phyloP scores from a whole-genome alignment of 2,797 vertebrate species.

The Poeciliopsis infans region DNA sequence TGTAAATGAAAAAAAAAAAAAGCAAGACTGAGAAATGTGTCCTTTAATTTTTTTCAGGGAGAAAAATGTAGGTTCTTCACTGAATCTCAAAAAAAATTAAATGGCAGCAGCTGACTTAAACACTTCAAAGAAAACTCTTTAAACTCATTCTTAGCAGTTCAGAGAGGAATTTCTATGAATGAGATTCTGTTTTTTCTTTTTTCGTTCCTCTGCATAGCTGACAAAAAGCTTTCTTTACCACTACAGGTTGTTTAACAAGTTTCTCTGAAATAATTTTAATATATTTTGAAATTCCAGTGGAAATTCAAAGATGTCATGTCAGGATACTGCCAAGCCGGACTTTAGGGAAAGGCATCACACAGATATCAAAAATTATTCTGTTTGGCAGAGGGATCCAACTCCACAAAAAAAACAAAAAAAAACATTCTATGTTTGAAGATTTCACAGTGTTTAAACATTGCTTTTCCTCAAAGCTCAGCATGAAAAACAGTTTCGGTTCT shows the following conservation, averaged over 20 bases:
- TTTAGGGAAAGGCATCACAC: neutral
- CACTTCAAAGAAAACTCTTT: neutral
- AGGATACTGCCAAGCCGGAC: neutral
- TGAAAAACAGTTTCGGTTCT: conserved; percentile 1
- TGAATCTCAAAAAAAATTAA: neutral
- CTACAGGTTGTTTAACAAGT: neutral
- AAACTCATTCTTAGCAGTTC: neutral
- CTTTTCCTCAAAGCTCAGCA: neutral
- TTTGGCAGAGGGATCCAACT: neutral
- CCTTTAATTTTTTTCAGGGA: neutral
- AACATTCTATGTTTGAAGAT: neutral
- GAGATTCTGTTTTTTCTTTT: neutral
- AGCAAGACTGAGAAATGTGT: neutral
- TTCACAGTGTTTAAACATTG: conserved; percentile 7
- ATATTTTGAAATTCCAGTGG: neutral
- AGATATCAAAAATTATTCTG: neutral
- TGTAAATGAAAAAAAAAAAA: neutral
- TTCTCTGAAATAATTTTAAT: neutral
- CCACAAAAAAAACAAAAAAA: neutral
- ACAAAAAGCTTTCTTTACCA: neutral
- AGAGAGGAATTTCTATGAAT: neutral
- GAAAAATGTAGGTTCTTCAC: neutral
- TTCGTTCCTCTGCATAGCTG: neutral
- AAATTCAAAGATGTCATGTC: neutral
- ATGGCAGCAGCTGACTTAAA: neutral